A percentile compares a stretch with the other conserved stretches of the same genome.
These are phyloP conservation scores for Entomobrya proxima DNA, from an alignment of 2,888 invertebrate genomes.

Conservation along the genomic window DNA sequence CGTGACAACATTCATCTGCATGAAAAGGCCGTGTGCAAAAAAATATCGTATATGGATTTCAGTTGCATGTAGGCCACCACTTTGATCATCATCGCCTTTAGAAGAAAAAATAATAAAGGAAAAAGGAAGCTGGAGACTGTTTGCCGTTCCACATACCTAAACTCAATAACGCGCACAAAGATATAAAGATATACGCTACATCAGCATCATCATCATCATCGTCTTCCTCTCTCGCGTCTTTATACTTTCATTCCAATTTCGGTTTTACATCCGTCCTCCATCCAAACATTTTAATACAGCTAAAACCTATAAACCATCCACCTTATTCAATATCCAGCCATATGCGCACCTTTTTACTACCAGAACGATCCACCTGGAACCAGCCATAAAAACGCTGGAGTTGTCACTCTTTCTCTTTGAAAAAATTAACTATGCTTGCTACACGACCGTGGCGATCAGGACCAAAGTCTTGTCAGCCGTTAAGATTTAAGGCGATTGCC, in stretches of 20 bases:
- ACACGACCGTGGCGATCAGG: too few species aligned
- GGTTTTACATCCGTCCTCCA: not conserved
- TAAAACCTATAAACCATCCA: too few species aligned
- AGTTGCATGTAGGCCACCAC: not conserved
- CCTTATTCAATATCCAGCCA: conserved; percentile 1
- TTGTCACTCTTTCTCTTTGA: not conserved
- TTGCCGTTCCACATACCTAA: not conserved
- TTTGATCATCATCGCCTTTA: not conserved
- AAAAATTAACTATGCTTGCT: not conserved
- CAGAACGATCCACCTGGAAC: not conserved
- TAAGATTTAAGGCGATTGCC: not conserved
- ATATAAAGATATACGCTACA: too few species aligned
- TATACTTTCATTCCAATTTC: too few species aligned
- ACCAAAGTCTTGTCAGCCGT: conserved; percentile 6
- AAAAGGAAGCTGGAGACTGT: not conserved
- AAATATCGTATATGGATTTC: not conserved
- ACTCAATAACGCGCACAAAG: too few species aligned
- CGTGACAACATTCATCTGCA: conserved; percentile 10
- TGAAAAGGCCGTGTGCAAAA: not conserved
- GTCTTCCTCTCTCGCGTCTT: too few species aligned
- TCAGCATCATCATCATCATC: too few species aligned
- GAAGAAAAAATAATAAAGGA: not conserved
- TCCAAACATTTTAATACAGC: not conserved
- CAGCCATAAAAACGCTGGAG: not conserved
- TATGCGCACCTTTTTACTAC: conserved; percentile 6